A percentile compares a stretch with the other conserved stretches of the same genome.
phyloP scores from a whole-genome alignment of 2,888 invertebrate species.

The Petrolisthes cinctipes region DNA sequence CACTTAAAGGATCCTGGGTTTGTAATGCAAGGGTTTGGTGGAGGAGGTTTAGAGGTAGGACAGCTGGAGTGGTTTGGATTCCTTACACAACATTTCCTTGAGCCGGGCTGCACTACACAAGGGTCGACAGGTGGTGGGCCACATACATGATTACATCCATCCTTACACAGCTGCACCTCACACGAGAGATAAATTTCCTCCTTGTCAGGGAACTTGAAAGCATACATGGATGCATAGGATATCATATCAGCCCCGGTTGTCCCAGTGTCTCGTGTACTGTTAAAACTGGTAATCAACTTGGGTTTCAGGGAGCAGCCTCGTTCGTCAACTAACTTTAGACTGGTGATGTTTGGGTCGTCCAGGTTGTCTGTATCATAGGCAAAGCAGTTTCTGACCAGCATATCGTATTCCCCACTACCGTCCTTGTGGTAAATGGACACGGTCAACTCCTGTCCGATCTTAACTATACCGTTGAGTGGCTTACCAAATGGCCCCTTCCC shows the following conservation, averaged over 20 bases:
- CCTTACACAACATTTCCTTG: conserved; percentile 18
- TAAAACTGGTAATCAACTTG: conserved; percentile 67
- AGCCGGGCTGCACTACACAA: conserved; percentile 10
- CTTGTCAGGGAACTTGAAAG: conserved; percentile 67
- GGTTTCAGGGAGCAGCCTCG: conserved; percentile 66
- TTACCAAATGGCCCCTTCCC: conserved; percentile 66
- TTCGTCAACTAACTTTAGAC: conserved; percentile 66
- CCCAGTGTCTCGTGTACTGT: conserved; percentile 65
- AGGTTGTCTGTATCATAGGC: conserved; percentile 67
- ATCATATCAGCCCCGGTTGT: conserved; percentile 66
- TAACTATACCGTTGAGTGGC: conserved; percentile 65
- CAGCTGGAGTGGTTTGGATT: conserved; percentile 27
- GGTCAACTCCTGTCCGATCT: conserved; percentile 66
- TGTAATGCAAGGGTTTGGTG: conserved; percentile 44
- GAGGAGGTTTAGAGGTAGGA: conserved; percentile 25
- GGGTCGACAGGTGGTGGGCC: conserved; percentile 24
- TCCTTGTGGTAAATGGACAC: conserved; percentile 66
- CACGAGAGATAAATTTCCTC: conserved; percentile 66
- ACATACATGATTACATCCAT: conserved; percentile 65
- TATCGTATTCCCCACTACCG: conserved; percentile 64
- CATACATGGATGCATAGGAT: conserved; percentile 66
- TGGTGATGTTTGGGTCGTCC: conserved; percentile 64
- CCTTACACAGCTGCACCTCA: conserved; percentile 66
- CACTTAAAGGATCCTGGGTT: too few relatives aligned
- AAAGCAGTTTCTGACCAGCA: conserved; percentile 66